Conservation (phyloP, 2,888 invertebrate species). For the Drosophila neonasuta region DNA sequence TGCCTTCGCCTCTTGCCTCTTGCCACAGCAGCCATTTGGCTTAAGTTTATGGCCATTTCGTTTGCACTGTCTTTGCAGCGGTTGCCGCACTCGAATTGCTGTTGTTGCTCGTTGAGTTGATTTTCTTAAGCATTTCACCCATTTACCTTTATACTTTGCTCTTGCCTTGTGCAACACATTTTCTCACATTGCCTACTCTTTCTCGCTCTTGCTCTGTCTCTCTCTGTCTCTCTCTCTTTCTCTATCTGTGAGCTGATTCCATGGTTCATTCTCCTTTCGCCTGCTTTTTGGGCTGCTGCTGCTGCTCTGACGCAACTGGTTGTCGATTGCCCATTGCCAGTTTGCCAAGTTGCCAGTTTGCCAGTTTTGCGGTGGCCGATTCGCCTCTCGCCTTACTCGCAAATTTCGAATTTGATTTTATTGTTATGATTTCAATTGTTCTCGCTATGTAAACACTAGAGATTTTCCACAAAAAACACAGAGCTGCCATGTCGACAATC, state of each 20-base stretch:
- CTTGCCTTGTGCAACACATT: slow-evolving; percentile 68
- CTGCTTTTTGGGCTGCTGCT: slow-evolving; percentile 1
- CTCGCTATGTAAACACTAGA: slow-evolving; percentile 68
- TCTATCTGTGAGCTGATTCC: slow-evolving; percentile 13
- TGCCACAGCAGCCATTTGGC: slow-evolving; percentile 54
- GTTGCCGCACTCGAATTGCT: slow-evolving; percentile 46
- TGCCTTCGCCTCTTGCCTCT: not conserved
- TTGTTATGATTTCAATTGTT: slow-evolving; percentile 73
- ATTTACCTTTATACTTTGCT: slow-evolving; percentile 69
- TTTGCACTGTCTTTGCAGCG: slow-evolving; percentile 68
- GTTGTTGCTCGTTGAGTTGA: slow-evolving; percentile 64
- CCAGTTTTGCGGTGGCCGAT: slow-evolving; percentile 27
- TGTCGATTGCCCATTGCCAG: slow-evolving; percentile 59
- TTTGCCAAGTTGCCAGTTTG: slow-evolving; percentile 36
- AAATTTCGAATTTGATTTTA: slow-evolving; percentile 74
- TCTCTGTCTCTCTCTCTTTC: slow-evolving; percentile 1
- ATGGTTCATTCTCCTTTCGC: slow-evolving; percentile 13
- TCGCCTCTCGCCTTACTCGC: slow-evolving; percentile 38
- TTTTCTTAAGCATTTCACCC: slow-evolving; percentile 78
- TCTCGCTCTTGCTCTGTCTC: not conserved
- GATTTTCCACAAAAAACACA: slow-evolving; percentile 28
- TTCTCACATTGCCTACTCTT: slow-evolving; percentile 60
- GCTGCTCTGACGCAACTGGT: slow-evolving; percentile 68
- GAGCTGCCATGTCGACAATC: slow-evolving; percentile 43
- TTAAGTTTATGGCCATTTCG: slow-evolving; percentile 77